These are phyloP conservation scores for Pomatorhinus ruficollis DNA, from an alignment of 2,113 vertebrate species.

Conservation along the genomic window DNA sequence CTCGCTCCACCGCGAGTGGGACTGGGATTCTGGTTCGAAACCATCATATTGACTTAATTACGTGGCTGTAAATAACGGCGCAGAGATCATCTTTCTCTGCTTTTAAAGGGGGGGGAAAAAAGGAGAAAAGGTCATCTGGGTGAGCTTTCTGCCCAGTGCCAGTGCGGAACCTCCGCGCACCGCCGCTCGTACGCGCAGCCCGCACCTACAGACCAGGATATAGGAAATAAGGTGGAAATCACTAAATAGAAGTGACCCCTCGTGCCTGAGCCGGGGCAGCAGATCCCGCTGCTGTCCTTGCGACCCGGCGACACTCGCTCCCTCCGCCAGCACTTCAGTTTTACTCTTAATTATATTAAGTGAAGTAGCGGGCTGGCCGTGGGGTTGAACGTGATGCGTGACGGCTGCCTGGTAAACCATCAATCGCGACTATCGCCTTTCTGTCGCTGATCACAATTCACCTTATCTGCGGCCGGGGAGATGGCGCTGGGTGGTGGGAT, in stretches of 20 bases:
- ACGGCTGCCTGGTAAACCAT: constrained; percentile 52
- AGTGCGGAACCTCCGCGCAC: neutral
- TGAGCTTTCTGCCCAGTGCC: neutral
- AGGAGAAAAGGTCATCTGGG: neutral
- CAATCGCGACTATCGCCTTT: constrained; percentile 57
- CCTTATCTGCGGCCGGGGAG: neutral
- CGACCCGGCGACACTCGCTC: neutral
- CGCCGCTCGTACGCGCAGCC: neutral
- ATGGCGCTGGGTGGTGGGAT: neutral
- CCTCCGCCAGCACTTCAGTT: constrained; percentile 63
- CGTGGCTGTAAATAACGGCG: constrained; percentile 3
- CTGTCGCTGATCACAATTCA: constrained; percentile 44
- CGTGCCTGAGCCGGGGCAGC: neutral
- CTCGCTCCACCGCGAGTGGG: neutral
- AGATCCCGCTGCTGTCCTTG: constrained; percentile 17
- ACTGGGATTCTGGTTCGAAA: neutral
- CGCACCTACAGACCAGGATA: neutral
- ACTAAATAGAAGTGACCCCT: neutral
- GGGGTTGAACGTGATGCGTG: constrained; percentile 49
- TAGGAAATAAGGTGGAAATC: neutral
- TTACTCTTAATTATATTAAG: constrained; percentile 79
- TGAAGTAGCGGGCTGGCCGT: constrained; percentile 63
- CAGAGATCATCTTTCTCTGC: neutral
- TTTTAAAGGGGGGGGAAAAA: neutral
- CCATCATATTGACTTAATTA: constrained; percentile 20